Base-by-base conservation (phyloP, 2,113 vertebrate genomes). In the Osmerus mordax region DNA sequence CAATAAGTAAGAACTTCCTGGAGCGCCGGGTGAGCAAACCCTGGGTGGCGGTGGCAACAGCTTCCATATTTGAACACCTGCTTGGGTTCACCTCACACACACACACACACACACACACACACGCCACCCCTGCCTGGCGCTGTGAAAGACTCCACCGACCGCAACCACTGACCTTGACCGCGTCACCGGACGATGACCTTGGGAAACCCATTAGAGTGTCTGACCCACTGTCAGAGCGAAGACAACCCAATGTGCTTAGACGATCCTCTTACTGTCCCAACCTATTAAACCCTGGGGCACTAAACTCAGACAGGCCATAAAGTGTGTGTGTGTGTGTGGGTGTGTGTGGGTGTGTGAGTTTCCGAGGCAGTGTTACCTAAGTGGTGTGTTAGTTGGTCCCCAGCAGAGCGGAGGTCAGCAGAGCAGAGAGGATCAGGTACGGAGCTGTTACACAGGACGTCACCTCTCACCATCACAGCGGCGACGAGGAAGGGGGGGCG, bases 381-480 rank as follows among this genome's bases (percentile, higher is more conserved):
- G 63, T 65, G 63, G 4, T 65, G 18, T 2, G 32, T 65, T 64
- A 28, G 12, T 7, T 28, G 29, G 11, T 15, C 63, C 63, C 8
- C 3, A 9, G 16, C 62, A 36, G 62, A 23, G 7, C 16, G 25
- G 16, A 18, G 62, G 62, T 36, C 62, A 36, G 11, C 28, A 13
- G 54, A 6, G 29, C 21, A 19, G 28, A 28, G 60, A 15, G 60
- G 63, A 18, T 65, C 63, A n/a, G 63, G 32, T 65, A 69, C 67
- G 61, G 65, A 54, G 60, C 51, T 53, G 70, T 19, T 70, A 73
- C 77, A 75, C 63, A 64, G 74, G 79, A 25, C 23, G 23, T 23
- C 23, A 23, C 61, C 21, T n/a, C 59, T n/a, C 59, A 13, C 11
- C 59, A 61, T 61, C 21, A 13, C 12, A 25, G 59, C 59, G 23